Evolutionary conservation across 2,113 vertebrate genomes (phyloP).

Genomic region (Daubentonia madagascariensis): DNA sequence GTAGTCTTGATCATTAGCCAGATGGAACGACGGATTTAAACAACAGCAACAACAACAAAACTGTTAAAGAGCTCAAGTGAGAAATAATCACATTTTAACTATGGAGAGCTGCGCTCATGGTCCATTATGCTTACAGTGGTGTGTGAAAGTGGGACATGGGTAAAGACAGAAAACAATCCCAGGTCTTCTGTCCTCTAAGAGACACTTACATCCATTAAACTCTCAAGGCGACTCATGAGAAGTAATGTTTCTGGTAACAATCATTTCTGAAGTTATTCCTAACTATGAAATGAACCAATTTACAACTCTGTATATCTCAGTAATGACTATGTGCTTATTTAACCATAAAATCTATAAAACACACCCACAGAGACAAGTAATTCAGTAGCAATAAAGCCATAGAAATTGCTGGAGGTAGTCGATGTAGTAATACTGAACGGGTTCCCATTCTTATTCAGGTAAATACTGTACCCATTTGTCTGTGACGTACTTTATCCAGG

Average conservation of each 20-base stretch:
- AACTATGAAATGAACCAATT: conserved; percentile 61
- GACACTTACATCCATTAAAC: conserved; percentile 52
- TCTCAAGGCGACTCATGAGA: conserved; percentile 54
- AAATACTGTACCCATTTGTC: conserved; percentile 32
- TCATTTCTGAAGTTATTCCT: conserved; percentile 56
- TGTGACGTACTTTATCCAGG: neutral
- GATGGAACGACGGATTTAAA: conserved; percentile 30
- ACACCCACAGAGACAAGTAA: neutral
- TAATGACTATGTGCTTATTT: conserved; percentile 55
- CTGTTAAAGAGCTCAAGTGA: conserved; percentile 16
- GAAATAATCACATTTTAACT: conserved; percentile 63
- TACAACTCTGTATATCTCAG: conserved; percentile 16
- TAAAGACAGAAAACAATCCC: conserved; percentile 61
- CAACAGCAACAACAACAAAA: neutral
- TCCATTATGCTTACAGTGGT: neutral
- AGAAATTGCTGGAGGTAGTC: neutral
- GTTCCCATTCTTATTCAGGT: conserved; percentile 45
- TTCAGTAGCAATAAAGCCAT: conserved; percentile 20
- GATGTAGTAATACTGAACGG: neutral
- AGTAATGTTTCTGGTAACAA: conserved; percentile 58
- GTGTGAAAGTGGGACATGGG: neutral
- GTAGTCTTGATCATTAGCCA: conserved; percentile 53
- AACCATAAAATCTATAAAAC: conserved; percentile 42
- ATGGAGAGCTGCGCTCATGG: conserved; percentile 31
- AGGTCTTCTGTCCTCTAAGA: neutral